Conservation (phyloP, 2,113 vertebrate species). For the Triplophysa rosa region DNA sequence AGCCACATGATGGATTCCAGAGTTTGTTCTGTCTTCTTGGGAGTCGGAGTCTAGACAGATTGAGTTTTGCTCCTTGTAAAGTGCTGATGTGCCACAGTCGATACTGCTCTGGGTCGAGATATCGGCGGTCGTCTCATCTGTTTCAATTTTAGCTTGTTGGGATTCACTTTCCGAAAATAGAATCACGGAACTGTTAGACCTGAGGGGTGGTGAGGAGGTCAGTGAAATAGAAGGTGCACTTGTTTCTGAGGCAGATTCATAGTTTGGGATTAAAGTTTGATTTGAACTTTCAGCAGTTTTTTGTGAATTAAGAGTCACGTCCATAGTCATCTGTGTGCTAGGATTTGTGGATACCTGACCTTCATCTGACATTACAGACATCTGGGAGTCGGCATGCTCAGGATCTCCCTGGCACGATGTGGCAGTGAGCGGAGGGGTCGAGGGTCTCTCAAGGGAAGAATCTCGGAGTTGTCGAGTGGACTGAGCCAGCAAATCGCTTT, state of each 20-base stretch:
- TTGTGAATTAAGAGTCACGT: neutral
- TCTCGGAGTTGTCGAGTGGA: constrained; percentile 46
- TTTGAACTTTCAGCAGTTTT: constrained; percentile 24
- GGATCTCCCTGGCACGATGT: neutral
- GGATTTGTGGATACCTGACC: constrained; percentile 8
- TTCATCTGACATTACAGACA: neutral
- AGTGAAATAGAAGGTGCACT: neutral
- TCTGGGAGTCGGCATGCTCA: neutral
- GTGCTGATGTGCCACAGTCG: constrained; percentile 58
- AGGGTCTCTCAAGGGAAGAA: neutral
- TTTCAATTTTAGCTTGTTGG: neutral
- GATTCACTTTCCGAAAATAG: neutral
- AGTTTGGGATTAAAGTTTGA: constrained; percentile 4
- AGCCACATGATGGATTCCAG: constrained; percentile 28
- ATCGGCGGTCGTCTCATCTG: neutral
- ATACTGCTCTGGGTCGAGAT: constrained; percentile 33
- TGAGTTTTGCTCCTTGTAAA: constrained; percentile 54
- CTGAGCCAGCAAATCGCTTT: constrained; percentile 62
- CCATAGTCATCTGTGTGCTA: neutral
- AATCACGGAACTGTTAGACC: neutral
- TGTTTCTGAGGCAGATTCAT: constrained; percentile 1
- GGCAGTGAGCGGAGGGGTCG: neutral
- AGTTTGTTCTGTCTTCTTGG: neutral
- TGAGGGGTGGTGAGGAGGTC: neutral
- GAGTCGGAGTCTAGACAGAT: neutral